Base-by-base conservation (phyloP, 2,888 invertebrate genomes). In the Acanthosepion esculentum region DNA sequence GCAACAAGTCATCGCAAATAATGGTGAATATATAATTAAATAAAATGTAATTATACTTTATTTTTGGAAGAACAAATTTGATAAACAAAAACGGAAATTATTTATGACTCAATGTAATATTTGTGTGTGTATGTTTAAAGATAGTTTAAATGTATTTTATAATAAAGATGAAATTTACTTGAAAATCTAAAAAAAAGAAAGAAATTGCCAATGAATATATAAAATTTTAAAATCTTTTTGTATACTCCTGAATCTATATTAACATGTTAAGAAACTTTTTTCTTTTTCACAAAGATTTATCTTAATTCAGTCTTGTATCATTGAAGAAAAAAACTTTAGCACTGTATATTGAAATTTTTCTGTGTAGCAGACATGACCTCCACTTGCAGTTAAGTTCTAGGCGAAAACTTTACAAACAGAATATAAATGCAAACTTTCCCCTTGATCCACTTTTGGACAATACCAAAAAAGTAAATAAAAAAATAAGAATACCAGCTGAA, bases 391-490 rank as follows among this genome's bases (percentile, higher is more conserved):
- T 78, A 78, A 33, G n/a, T 78, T 78, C 78, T 78, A 78, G 78
- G 78, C 78, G 78, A 93, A 93, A 93, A 48, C 48, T 93, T 53
- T 50, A 93, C 48, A 93, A 93, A 93, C 50, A 93, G 23, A 93
- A 53, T 53, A 93, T 23, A 93, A 48, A 93, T 93, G 93, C 93
- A 93, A 93, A 93, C 93, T 93, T 93, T 93, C 93, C 93, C 93
- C 93, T 93, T 93, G 50, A 93, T 53, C 93, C 53, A 93, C 93
- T 93, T 93, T 93, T 93, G 93, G 93, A 93, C 48, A 93, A 53
- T n/a, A 92, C 50, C 48, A 53, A 92, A 92, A 48, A 15, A 3
- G 15, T n/a, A 91, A 33, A 91, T 91, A 91, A 91, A 41, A 12
- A 92, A 50, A 29, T 48, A 92, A 78, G 18, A 78, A 78, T 78